These are phyloP conservation scores for Hecatera dysodea DNA, from an alignment of 2,888 invertebrate species.

Conservation along the genomic window DNA sequence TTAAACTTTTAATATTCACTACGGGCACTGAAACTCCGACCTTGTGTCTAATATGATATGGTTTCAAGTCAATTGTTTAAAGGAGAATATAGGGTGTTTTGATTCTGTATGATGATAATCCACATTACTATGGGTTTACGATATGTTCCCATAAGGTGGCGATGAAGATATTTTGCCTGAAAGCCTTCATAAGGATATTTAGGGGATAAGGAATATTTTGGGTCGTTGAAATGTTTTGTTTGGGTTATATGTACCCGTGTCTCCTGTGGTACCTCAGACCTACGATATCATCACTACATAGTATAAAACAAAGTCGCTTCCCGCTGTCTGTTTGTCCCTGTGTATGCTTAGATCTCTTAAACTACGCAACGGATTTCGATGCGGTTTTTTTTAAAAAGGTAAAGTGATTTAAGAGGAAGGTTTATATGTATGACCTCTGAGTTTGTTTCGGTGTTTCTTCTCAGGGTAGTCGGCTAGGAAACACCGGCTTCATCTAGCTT, in stretches of 20 bases:
- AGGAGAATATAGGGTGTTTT: slow-evolving; percentile 18
- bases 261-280: neutral
- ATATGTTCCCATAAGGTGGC: slow-evolving; percentile 12
- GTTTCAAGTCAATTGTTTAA: slow-evolving; percentile 15
- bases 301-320: too few relatives aligned
- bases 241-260: neutral
- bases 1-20: slow-evolving; percentile 61
- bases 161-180: slow-evolving; percentile 19
- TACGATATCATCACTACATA: too few relatives aligned
- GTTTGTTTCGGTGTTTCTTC: too few relatives aligned
- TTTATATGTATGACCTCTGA: too few relatives aligned
- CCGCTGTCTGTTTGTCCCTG: too few relatives aligned
- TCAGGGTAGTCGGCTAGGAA: too few relatives aligned
- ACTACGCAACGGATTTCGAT: too few relatives aligned
- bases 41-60: accelerated
- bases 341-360: too few relatives aligned
- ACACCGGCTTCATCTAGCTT: too few relatives aligned
- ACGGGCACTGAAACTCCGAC: neutral
- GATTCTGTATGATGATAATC: neutral
- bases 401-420: too few relatives aligned
- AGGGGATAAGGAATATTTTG: slow-evolving; percentile 3
- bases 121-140: slow-evolving; percentile 55
- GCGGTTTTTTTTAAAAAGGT: too few relatives aligned
- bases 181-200: slow-evolving; percentile 3
- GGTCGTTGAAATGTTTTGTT: neutral